These are phyloP conservation scores for Triplophysa dalaica DNA, from an alignment of 2,113 vertebrate genomes.

Conservation along the genomic window DNA sequence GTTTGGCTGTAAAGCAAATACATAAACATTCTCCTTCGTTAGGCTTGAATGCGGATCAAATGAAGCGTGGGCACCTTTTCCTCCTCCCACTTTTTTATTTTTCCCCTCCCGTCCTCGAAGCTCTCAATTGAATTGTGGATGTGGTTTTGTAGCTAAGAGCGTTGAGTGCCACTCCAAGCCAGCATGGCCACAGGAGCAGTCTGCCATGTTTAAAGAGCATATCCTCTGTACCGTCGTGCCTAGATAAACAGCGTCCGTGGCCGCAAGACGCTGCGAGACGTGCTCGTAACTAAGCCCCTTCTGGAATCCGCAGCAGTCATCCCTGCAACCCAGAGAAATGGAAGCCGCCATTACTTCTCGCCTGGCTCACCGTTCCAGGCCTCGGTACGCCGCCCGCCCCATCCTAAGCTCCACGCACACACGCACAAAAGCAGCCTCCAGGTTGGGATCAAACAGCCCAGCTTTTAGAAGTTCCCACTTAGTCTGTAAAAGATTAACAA, in stretches of 20 bases:
- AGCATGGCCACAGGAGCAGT: slow-evolving; percentile 36
- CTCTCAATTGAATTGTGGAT: slow-evolving; percentile 64
- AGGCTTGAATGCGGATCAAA: slow-evolving; percentile 81
- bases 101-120: slow-evolving; percentile 45
- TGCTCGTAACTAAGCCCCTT: slow-evolving; percentile 25
- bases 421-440: slow-evolving; percentile 36
- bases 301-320: slow-evolving; percentile 51
- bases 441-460: slow-evolving; percentile 51
- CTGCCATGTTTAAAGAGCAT: slow-evolving; percentile 45
- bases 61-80: slow-evolving; percentile 73
- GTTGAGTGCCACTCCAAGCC: slow-evolving; percentile 36
- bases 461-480: slow-evolving; percentile 58
- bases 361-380: neutral
- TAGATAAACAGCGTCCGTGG: slow-evolving; percentile 56
- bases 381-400: slow-evolving; percentile 7
- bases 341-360: slow-evolving; percentile 23
- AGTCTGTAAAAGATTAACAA: slow-evolving; percentile 64
- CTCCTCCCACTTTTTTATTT: slow-evolving; percentile 58
- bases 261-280: slow-evolving; percentile 46
- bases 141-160: slow-evolving; percentile 66
- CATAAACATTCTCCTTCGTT: slow-evolving; percentile 75
- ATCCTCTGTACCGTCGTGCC: slow-evolving; percentile 48
- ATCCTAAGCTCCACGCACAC: slow-evolving; percentile 2
- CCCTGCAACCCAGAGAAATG: slow-evolving; percentile 30
- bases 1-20: slow-evolving; percentile 77